Evolutionary conservation across 2,888 invertebrate species (phyloP), one percentile per base, ranked within the genome.

Genomic region (Tenodera sinensis): DNA sequence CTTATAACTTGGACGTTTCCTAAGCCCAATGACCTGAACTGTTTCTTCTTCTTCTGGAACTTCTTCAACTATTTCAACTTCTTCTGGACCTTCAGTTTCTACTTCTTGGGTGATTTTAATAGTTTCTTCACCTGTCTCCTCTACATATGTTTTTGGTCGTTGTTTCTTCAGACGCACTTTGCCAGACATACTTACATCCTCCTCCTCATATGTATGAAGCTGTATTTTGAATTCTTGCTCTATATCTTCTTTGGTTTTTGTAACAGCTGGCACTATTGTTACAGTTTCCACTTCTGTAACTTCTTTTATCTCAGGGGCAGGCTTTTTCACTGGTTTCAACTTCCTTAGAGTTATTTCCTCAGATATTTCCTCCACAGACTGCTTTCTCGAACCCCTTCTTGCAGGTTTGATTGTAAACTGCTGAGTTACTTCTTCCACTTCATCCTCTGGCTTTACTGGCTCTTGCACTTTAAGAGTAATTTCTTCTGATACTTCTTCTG

Each of bases 211-310:
- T 0, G 97, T 96, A 93, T 97, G 97, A 90, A 97, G 93, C 20
- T 97, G 96, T 91, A 98, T 97, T 93, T 96, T 97, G 92, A 98
- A 98, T 93, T 98, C 98, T 94, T 98, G 98, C 92, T 98, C 97
- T 25, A 98, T 97, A 92, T 97, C 97, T 94, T 97, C 97, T 93
- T 97, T 97, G 0, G 96, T 97, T 94, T 96, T 97, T 0, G 96
- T 96, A 8, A 94, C 93, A 93, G 96, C 96, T 20, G 97, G 97
- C 91, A 96, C 95, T 93, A 97, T 97, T 83, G 96, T 97, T 0
- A 97, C 97, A 91, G 95, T 96, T 94, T 97, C 96, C 15, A 96
- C 95, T 92, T 96, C 97, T 0, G 96, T 96, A 86, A 96, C 95
- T 94, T 97, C 97, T 84, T 96, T 96, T 91, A 96, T 94, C 91